Percentiles rank a stretch among this genome's conserved stretches.
Conservation (phyloP, 2,888 invertebrate genomes). For the Mythimna lalbum region DNA sequence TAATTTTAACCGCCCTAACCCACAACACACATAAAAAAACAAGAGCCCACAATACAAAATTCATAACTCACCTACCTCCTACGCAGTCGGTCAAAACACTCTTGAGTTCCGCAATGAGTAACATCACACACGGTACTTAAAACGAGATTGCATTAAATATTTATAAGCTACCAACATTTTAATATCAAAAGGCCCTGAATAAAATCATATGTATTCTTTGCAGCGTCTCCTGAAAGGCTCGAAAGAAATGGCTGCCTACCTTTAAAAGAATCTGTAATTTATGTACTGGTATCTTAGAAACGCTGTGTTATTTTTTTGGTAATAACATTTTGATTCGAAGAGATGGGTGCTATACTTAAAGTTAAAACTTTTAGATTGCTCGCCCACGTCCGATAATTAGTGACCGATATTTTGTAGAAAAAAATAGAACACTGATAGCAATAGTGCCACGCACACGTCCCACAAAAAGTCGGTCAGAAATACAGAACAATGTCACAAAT, state of each 20-base stretch:
- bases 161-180: conserved; percentile 81
- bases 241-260: conserved; percentile 49
- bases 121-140: conserved; percentile 72
- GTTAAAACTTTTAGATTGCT: too few species aligned
- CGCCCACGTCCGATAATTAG: too few species aligned
- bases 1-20: conserved; percentile 14
- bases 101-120: conserved; percentile 64
- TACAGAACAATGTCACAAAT: too few species aligned
- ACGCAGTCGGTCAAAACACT: conserved; percentile 37
- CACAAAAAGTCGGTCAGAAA: too few species aligned
- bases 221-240: conserved; percentile 48
- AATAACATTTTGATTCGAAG: too few species aligned
- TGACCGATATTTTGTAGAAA: too few species aligned
- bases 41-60: conserved; percentile 39
- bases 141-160: conserved; percentile 84
- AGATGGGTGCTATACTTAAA: background rate
- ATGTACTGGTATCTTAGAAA: conserved; percentile 16
- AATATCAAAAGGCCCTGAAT: conserved; percentile 80
- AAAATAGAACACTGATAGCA: too few species aligned
- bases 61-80: conserved; percentile 36
- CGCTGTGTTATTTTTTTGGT: background rate
- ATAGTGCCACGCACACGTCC: too few species aligned
- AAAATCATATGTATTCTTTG: conserved; percentile 75
- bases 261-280: conserved; percentile 45
- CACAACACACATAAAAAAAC: conserved; percentile 11